phyloP scores from a whole-genome alignment of 2,888 invertebrate species.

The Sabatieria punctata region DNA sequence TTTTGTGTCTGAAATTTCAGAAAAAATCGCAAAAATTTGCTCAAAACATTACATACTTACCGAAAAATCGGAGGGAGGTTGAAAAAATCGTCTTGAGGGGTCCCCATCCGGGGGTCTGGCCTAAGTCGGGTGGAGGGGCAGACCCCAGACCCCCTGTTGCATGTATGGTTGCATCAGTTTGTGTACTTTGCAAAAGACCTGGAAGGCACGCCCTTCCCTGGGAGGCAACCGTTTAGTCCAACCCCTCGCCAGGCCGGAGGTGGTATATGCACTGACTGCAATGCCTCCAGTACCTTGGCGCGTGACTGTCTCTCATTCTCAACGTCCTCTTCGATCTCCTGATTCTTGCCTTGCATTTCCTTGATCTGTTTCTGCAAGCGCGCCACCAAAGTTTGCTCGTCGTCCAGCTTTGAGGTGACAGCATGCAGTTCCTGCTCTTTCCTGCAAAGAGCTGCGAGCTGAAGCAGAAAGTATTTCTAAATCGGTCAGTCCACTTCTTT shows the following conservation, averaged over 20 bases:
- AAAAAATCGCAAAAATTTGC: too few species aligned
- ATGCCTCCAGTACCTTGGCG: slow-evolving; percentile 5
- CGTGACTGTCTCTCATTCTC: slow-evolving; percentile 56
- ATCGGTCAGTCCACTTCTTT: slow-evolving; percentile 36
- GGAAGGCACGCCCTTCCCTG: too few species aligned
- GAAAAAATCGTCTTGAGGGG: too few species aligned
- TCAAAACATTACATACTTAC: too few species aligned
- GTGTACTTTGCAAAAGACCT: too few species aligned
- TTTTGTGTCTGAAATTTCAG: too few species aligned
- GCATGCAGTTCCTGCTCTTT: slow-evolving; percentile 95
- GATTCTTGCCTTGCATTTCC: slow-evolving; percentile 84
- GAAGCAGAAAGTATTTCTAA: background rate
- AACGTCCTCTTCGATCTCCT: slow-evolving; percentile 97
- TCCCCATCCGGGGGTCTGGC: too few species aligned
- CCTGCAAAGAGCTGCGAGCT: slow-evolving; percentile 37
- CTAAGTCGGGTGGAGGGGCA: too few species aligned
- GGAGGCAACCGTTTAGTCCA: too few species aligned
- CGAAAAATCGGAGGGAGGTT: too few species aligned
- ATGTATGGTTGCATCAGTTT: background rate
- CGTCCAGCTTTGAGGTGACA: slow-evolving; percentile 83
- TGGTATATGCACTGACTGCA: background rate
- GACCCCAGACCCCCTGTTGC: too few species aligned
- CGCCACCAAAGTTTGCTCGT: slow-evolving; percentile 87
- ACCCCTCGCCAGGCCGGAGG: too few species aligned
- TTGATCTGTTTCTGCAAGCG: slow-evolving; percentile 96